A percentile compares a stretch with the other conserved stretches of the same genome.
These are phyloP conservation scores for Polydrusus tereticollis DNA, from an alignment of 2,888 invertebrate species.

Conservation along the genomic window DNA sequence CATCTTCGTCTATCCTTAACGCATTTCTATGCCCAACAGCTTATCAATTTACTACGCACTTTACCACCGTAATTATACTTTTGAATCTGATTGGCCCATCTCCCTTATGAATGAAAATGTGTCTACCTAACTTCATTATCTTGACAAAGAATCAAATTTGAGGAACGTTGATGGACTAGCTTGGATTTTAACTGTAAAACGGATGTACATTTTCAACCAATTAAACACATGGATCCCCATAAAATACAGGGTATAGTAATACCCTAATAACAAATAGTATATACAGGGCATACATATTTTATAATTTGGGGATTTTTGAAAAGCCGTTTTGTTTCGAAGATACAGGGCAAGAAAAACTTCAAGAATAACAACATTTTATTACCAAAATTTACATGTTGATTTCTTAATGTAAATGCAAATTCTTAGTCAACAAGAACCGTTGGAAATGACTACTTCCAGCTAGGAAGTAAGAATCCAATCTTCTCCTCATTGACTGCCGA, in stretches of 20 bases:
- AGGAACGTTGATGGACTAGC: not conserved
- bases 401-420: too few relatives aligned
- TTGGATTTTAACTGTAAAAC: not conserved
- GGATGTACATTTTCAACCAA: not conserved
- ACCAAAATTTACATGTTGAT: too few relatives aligned
- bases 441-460: too few relatives aligned
- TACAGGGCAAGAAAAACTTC: too few relatives aligned
- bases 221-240: not conserved
- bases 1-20: not conserved
- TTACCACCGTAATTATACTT: conserved; percentile 22
- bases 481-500: too few relatives aligned
- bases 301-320: too few relatives aligned
- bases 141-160: conserved; percentile 3
- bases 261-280: too few relatives aligned
- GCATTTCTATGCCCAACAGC: not conserved
- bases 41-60: conserved; percentile 11
- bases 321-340: too few relatives aligned
- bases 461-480: too few relatives aligned
- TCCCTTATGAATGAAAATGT: conserved; percentile 8
- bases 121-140: conserved; percentile 9
- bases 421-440: too few relatives aligned
- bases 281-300: too few relatives aligned
- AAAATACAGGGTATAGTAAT: not conserved
- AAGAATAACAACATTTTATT: too few relatives aligned
- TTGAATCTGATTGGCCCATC: conserved; percentile 28